Evolutionary conservation across 1,140 invertebrate species (phyloP).

Genomic region (Drosophila insularis): DNA sequence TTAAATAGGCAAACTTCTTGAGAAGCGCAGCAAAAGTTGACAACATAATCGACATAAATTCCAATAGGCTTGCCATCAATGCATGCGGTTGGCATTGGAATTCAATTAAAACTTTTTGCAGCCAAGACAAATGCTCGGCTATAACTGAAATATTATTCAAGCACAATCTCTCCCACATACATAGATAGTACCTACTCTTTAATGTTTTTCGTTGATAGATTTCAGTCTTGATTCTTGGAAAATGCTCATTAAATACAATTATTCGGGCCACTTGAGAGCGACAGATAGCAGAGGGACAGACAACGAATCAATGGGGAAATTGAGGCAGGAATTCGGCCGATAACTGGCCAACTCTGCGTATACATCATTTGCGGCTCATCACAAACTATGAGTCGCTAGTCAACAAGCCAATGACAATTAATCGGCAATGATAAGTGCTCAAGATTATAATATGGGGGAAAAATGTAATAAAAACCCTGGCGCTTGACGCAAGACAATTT

Average conservation of each 20-base stretch:
- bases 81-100: constrained; percentile 40
- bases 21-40: constrained; percentile 61
- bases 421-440: constrained; percentile 48
- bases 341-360: constrained; percentile 27
- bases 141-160: constrained; percentile 5
- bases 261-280: constrained; percentile 33
- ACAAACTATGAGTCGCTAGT: constrained; percentile 20
- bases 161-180: background rate
- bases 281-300: constrained; percentile 21
- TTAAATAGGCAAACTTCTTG: constrained; percentile 73
- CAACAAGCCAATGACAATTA: constrained; percentile 29
- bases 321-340: constrained; percentile 34
- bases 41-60: constrained; percentile 79
- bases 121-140: constrained; percentile 33
- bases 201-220: background rate
- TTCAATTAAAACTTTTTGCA: constrained; percentile 73
- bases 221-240: constrained; percentile 34
- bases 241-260: constrained; percentile 32
- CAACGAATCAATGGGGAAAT: constrained; percentile 42
- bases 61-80: constrained; percentile 66
- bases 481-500: constrained; percentile 29
- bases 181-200: constrained; percentile 13
- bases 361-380: constrained; percentile 24
- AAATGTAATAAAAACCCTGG: constrained; percentile 55
- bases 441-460: constrained; percentile 42